phyloP scores from a whole-genome alignment of 2,113 vertebrate genomes.

The Chroicocephalus ridibundus region DNA sequence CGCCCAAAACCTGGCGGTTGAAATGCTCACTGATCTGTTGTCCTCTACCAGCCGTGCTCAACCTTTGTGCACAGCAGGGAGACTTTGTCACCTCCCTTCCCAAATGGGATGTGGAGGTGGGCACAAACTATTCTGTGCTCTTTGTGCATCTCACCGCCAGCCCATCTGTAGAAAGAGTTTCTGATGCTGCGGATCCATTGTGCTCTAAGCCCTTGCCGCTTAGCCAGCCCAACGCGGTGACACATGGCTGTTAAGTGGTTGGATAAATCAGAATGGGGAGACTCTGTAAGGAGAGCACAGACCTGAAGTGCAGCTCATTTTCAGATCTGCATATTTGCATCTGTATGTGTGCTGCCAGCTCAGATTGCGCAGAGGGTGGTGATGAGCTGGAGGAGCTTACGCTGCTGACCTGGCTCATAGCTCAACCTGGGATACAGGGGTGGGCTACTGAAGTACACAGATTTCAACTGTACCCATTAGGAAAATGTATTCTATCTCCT shows the following conservation, averaged over 20 bases:
- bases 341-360: background rate
- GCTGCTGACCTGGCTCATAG: background rate
- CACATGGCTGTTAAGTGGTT: background rate
- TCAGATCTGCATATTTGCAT: background rate
- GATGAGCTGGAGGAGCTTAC: background rate
- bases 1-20: background rate
- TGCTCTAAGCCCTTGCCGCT: background rate
- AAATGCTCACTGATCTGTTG: background rate
- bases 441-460: background rate
- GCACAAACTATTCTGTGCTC: background rate
- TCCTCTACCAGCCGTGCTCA: background rate
- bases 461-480: background rate
- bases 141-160: background rate
- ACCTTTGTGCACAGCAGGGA: background rate
- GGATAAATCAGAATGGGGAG: background rate
- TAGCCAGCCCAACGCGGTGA: accelerated
- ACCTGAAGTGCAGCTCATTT: background rate
- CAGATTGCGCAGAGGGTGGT: no score
- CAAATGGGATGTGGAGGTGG: background rate
- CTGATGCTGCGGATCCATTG: background rate
- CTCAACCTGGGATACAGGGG: background rate
- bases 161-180: background rate
- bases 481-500: background rate
- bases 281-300: background rate
- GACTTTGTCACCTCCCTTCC: background rate